These are phyloP conservation scores for Anabas testudineus DNA, from an alignment of 2,797 vertebrate species.

Conservation along the genomic window DNA sequence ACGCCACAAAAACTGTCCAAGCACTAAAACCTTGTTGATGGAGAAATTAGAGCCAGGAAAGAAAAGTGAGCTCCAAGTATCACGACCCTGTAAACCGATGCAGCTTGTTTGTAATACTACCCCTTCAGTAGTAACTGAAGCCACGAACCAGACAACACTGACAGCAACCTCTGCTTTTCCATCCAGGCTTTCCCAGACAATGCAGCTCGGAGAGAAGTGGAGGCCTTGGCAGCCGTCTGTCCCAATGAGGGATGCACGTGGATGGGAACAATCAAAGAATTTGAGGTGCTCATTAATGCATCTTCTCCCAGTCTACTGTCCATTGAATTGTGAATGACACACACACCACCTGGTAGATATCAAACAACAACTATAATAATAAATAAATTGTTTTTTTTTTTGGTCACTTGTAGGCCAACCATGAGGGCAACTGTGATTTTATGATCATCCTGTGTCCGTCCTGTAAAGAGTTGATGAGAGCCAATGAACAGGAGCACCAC, in stretches of 20 bases:
- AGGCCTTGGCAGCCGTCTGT: constrained; percentile 92
- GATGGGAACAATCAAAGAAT: constrained; percentile 95
- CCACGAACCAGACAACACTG: constrained; percentile 9
- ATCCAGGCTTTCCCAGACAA: constrained; percentile 96
- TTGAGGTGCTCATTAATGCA: constrained; percentile 85
- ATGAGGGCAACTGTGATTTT: constrained; percentile 88
- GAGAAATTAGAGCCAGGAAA: constrained; percentile 38
- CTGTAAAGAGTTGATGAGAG: constrained; percentile 88
- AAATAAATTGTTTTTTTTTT: too few species aligned
- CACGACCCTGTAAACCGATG: constrained; percentile 32
- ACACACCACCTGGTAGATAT: background rate
- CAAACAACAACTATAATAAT: background rate
- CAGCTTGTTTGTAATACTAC: constrained; percentile 32
- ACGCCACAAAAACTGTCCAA: too few species aligned
- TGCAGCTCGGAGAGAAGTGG: constrained; percentile 94
- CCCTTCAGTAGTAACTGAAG: constrained; percentile 31
- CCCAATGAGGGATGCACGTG: constrained; percentile 91
- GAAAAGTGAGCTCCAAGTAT: constrained; percentile 23
- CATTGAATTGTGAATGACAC: background rate
- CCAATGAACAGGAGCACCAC: constrained; percentile 88
- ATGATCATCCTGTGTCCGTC: constrained; percentile 87
- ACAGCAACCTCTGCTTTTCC: constrained; percentile 33
- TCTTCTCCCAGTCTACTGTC: background rate
- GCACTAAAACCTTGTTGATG: background rate
- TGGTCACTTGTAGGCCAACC: constrained; percentile 72